A percentile compares a stretch with the other conserved stretches of the same genome.
phyloP scores from a whole-genome alignment of 1,140 invertebrate species.

The Tigriopus japonicus region DNA sequence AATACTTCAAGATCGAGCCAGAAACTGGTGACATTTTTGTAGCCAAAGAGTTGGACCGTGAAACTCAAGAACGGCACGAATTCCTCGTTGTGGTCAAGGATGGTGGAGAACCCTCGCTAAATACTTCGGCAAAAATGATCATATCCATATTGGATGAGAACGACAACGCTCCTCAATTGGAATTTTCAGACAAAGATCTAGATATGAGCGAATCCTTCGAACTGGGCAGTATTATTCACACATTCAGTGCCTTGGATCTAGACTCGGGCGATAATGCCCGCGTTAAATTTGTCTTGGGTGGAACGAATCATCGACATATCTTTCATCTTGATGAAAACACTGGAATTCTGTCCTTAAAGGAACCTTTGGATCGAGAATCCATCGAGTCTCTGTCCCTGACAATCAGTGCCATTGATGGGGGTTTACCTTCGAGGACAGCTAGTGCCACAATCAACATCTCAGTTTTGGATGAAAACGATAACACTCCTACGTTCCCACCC shows the following conservation, averaged over 20 bases:
- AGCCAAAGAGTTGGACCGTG: conserved; percentile 56
- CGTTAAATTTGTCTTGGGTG: conserved; percentile 33
- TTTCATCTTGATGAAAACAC: conserved; percentile 63
- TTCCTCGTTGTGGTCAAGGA: conserved; percentile 63
- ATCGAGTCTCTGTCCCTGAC: conserved; percentile 62
- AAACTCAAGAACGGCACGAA: conserved; percentile 53
- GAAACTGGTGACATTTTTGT: conserved; percentile 66
- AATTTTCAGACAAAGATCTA: conserved; percentile 43
- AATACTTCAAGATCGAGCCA: conserved; percentile 60
- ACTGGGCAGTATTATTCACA: conserved; percentile 42
- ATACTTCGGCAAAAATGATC: conserved; percentile 49
- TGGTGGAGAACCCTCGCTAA: conserved; percentile 45
- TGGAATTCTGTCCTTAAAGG: conserved; percentile 69
- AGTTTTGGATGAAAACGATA: conserved; percentile 80
- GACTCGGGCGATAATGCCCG: conserved; percentile 75
- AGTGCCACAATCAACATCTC: conserved; percentile 74
- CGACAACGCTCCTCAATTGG: conserved; percentile 70
- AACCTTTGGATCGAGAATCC: conserved; percentile 71
- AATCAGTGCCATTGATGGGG: conserved; percentile 70
- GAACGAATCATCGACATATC: conserved; percentile 62
- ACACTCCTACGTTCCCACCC: conserved; percentile 60
- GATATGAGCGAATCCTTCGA: conserved; percentile 63
- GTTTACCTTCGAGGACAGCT: conserved; percentile 52
- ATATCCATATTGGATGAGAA: conserved; percentile 80
- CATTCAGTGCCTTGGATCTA: conserved; percentile 46